Base-by-base conservation (phyloP, 2,888 invertebrate genomes). In the Thyatira batis region DNA sequence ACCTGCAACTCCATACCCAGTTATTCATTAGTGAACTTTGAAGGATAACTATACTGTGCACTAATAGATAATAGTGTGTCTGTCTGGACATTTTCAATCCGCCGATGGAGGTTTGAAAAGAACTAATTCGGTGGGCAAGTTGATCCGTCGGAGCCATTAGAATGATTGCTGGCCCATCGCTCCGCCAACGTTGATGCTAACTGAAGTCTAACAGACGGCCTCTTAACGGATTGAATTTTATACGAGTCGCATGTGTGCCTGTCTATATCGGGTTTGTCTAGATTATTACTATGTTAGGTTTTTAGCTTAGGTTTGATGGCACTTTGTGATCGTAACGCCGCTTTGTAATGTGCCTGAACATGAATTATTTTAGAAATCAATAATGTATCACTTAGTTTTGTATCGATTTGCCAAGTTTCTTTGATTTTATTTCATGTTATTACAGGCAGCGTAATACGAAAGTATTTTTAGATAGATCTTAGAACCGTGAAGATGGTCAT, bases 171-270 rank as follows among this genome's bases (percentile, higher is more conserved):
- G 76, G 76, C 71, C 82, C 78, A 76, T 72, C 78, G 75, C 76
- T 69, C 67, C 65, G 69, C 62, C 66, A 74, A 73, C 72, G 66
- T 65, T 80, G 82, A 83, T 82, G 80, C 78, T 74, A 77, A 76
- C 76, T 74, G 78, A 80, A 78, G 76, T 77, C 70, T 69, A 76
- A 69, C 80, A 79, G 80, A 80, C 78, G 59, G 73, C 79, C 88
- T 87, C 84, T 86, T 88, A 88, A 82, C 81, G 82, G 86, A 89
- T 88, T 89, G 86, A 85, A 87, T 86, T 84, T 81, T 83, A 73
- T 81, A 75, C 74, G 66, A 69, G 53, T 55, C 67, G 59, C 65
- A 11, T 49, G 20, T n/a, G 10, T 28, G 25, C n/a, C 17, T 33
- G 13, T 39, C 39, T 39, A 17, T 33, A 33, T 33, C 13, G 11